Conservation (phyloP, 1,140 invertebrate species). For the Archegozetes longisetosus region DNA sequence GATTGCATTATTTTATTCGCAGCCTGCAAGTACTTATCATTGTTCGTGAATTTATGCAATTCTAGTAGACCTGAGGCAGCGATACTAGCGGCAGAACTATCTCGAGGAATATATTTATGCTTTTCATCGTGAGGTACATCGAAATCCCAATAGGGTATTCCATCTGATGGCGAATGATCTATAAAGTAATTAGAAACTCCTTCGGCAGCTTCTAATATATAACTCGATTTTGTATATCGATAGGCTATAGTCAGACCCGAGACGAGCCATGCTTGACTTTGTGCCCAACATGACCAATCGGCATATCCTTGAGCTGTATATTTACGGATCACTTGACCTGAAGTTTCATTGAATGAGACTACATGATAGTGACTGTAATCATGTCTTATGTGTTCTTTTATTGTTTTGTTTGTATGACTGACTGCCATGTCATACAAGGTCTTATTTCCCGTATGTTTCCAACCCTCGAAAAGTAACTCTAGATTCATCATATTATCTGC, state of each 20-base stretch:
- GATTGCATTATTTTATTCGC: not conserved
- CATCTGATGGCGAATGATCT: not conserved
- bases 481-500: conserved; percentile 6
- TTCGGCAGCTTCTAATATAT: not conserved
- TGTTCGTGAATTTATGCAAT: not conserved
- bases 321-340: not conserved
- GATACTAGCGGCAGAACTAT: not conserved
- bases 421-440: not conserved
- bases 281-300: conserved; percentile 5
- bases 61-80: not conserved
- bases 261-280: conserved; percentile 4
- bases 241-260: conserved; percentile 1
- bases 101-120: not conserved
- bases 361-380: not conserved
- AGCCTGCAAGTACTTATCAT: not conserved
- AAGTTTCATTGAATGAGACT: not conserved
- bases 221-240: not conserved
- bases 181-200: not conserved
- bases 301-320: conserved; percentile 5
- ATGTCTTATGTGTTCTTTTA: not conserved
- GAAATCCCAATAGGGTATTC: not conserved
- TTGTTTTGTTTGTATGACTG: not conserved
- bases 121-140: not conserved
- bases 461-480: not conserved
- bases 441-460: not conserved